These are phyloP conservation scores for Cassiopea xamachana DNA, from an alignment of 30 jellyfish, hydroid and myxozoan genomes.

Conservation along the genomic window DNA sequence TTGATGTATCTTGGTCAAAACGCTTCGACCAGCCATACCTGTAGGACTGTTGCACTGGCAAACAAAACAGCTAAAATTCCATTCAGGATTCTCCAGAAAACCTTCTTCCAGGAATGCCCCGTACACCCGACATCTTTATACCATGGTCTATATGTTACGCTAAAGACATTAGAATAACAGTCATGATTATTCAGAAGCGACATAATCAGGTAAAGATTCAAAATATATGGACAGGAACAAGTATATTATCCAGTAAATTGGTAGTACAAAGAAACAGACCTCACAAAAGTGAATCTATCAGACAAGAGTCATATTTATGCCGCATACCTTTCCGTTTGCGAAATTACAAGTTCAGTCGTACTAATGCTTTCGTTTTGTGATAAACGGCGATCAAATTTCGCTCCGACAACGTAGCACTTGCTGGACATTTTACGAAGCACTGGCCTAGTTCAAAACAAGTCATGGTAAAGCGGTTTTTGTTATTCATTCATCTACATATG, in stretches of 20 bases:
- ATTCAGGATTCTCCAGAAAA: constrained; percentile 41
- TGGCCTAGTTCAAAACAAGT: too few species aligned
- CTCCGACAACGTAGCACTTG: neutral
- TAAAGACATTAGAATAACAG: neutral
- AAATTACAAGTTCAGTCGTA: neutral
- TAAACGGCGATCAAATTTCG: neutral
- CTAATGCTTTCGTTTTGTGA: neutral
- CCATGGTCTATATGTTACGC: neutral
- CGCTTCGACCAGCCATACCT: constrained; percentile 19
- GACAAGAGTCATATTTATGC: too few species aligned
- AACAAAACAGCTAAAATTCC: constrained; percentile 37
- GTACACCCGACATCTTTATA: constrained; percentile 11
- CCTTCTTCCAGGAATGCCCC: constrained; percentile 33
- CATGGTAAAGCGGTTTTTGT: too few species aligned
- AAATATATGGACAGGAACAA: neutral
- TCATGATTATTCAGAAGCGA: neutral
- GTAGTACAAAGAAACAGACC: too few species aligned
- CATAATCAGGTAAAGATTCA: neutral
- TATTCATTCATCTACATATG: too few species aligned
- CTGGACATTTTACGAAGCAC: neutral
- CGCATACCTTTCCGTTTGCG: neutral
- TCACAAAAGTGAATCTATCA: too few species aligned
- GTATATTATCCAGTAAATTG: too few species aligned
- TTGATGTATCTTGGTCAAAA: too few species aligned
- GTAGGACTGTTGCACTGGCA: constrained; percentile 54